A percentile compares a stretch with the other conserved stretches of the same genome.
Conservation (phyloP, 2,797 vertebrate genomes). For the Gouania willdenowi region DNA sequence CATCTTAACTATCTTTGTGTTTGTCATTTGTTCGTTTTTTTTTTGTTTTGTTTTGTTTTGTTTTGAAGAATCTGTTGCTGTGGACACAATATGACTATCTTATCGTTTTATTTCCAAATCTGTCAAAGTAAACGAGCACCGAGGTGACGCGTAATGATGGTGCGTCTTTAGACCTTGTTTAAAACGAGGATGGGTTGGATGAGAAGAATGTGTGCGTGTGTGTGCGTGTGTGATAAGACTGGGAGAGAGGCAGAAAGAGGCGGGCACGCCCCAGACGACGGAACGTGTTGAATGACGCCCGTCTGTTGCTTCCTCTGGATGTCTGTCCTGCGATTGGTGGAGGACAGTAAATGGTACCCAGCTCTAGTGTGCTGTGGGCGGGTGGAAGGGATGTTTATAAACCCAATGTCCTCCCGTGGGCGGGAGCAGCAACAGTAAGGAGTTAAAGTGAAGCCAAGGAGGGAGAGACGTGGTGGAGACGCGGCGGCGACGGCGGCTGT, state of each 20-base stretch:
- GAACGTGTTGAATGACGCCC: slow-evolving; percentile 62
- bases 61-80: no score
- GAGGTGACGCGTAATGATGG: background rate
- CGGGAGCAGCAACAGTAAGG: slow-evolving; percentile 66
- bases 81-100: no score
- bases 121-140: no score
- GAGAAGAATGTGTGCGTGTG: background rate
- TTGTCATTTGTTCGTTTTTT: no score
- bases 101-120: no score
- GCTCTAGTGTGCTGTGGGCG: slow-evolving; percentile 60
- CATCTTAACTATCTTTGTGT: no score
- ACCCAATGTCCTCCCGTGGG: slow-evolving; percentile 65
- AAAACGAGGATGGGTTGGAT: slow-evolving; percentile 21
- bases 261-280: slow-evolving; percentile 56
- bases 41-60: no score
- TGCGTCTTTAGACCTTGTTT: slow-evolving; percentile 47
- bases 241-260: slow-evolving; percentile 25
- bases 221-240: slow-evolving; percentile 11
- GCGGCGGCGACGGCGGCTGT: slow-evolving; percentile 64
- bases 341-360: slow-evolving; percentile 35
- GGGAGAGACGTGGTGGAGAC: slow-evolving; percentile 43
- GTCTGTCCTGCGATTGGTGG: slow-evolving; percentile 65
- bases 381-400: slow-evolving; percentile 74
- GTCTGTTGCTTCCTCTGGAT: slow-evolving; percentile 64
- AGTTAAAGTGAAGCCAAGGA: slow-evolving; percentile 49